Conservation (phyloP, 2,888 invertebrate genomes). For the Chrysolina americana region DNA sequence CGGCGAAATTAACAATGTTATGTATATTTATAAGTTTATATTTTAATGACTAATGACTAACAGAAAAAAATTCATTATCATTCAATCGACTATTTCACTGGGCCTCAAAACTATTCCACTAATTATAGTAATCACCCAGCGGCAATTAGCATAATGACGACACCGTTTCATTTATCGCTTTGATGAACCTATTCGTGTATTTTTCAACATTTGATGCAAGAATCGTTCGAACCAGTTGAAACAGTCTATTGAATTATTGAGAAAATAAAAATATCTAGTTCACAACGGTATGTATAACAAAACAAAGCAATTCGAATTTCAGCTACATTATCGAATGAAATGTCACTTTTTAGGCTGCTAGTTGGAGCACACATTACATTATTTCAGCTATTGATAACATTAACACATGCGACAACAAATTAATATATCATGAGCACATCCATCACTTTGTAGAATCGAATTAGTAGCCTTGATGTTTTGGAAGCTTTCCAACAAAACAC, state of each 20-base stretch:
- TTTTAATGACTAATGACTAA: constrained; percentile 35
- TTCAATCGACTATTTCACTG: constrained; percentile 26
- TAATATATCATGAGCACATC: background rate
- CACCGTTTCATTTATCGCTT: constrained; percentile 3
- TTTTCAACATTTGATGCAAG: background rate
- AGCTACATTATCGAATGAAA: too few relatives aligned
- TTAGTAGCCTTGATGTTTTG: constrained; percentile 6
- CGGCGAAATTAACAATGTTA: constrained; percentile 1
- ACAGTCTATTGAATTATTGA: background rate
- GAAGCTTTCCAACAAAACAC: constrained; percentile 34
- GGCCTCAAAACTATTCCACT: constrained; percentile 33
- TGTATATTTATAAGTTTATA: constrained; percentile 32
- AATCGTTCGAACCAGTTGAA: constrained; percentile 1
- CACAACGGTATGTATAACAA: too few relatives aligned
- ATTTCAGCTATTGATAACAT: too few relatives aligned
- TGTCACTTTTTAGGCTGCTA: too few relatives aligned
- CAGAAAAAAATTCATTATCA: constrained; percentile 34
- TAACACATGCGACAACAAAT: background rate
- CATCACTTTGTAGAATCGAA: background rate
- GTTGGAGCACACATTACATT: too few relatives aligned
- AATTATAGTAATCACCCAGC: constrained; percentile 29
- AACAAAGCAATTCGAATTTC: too few relatives aligned
- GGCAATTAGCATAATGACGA: constrained; percentile 14
- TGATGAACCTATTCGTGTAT: background rate
- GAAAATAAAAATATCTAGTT: background rate